Evolutionary conservation across 1,140 invertebrate genomes (phyloP).

Genomic region (Bombus vancouverensis): DNA sequence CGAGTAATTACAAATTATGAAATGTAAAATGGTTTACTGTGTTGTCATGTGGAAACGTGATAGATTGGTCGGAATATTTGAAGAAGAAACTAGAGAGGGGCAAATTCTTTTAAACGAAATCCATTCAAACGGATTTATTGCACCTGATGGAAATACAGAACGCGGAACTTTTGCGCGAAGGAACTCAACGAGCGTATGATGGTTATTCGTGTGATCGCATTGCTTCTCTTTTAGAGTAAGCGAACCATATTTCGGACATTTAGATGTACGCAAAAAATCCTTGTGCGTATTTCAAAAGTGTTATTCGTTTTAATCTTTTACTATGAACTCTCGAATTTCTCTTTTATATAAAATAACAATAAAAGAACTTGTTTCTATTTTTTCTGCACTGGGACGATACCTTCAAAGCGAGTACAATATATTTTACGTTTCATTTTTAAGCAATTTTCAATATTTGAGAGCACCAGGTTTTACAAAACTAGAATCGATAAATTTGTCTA

Average conservation of each 20-base stretch:
- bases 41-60: neutral
- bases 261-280: neutral
- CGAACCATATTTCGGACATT: neutral
- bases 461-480: too few relatives aligned
- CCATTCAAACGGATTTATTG: neutral
- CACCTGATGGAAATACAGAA: slow-evolving; percentile 1
- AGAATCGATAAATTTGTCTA: too few relatives aligned
- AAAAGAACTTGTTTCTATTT: too few relatives aligned
- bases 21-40: neutral
- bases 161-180: neutral
- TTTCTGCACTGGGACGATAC: too few relatives aligned
- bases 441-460: too few relatives aligned
- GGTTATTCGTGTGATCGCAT: slow-evolving; percentile 7
- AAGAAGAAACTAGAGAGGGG: neutral
- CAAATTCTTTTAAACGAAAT: neutral
- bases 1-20: neutral
- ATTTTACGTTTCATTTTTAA: too few relatives aligned
- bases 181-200: neutral
- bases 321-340: too few relatives aligned
- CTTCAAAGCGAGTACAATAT: too few relatives aligned
- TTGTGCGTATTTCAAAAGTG: neutral
- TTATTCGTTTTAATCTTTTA: neutral
- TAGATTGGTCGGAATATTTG: neutral
- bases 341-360: too few relatives aligned
- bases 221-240: neutral